Conservation (phyloP, 2,113 vertebrate genomes). For the Brevimyrus niger region DNA sequence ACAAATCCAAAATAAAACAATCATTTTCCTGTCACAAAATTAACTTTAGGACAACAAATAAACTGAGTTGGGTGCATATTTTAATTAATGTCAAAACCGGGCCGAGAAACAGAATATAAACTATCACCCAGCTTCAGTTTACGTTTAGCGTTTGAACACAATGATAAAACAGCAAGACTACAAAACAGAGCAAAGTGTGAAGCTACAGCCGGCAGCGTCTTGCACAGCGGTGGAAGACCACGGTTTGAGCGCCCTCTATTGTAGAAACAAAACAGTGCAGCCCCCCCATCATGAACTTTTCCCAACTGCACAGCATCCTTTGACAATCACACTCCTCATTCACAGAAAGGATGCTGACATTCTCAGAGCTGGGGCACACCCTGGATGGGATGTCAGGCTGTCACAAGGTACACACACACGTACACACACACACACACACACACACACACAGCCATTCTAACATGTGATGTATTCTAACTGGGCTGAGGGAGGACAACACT, state of each 20-base stretch:
- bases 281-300: background rate
- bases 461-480: background rate
- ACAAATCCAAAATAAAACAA: background rate
- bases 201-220: background rate
- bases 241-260: slow-evolving; percentile 17
- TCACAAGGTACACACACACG: background rate
- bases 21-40: background rate
- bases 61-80: background rate
- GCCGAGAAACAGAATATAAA: background rate
- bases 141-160: background rate
- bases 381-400: background rate
- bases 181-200: background rate
- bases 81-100: background rate
- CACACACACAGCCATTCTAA: background rate
- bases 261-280: background rate
- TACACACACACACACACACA: too few relatives aligned
- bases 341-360: background rate
- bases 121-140: background rate
- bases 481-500: background rate
- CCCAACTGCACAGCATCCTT: background rate
- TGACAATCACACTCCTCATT: background rate
- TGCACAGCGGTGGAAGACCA: background rate
- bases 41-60: background rate
- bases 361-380: background rate
- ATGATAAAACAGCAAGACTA: background rate